Base-by-base conservation (phyloP, 2,888 invertebrate genomes). In the Agrotis puta region DNA sequence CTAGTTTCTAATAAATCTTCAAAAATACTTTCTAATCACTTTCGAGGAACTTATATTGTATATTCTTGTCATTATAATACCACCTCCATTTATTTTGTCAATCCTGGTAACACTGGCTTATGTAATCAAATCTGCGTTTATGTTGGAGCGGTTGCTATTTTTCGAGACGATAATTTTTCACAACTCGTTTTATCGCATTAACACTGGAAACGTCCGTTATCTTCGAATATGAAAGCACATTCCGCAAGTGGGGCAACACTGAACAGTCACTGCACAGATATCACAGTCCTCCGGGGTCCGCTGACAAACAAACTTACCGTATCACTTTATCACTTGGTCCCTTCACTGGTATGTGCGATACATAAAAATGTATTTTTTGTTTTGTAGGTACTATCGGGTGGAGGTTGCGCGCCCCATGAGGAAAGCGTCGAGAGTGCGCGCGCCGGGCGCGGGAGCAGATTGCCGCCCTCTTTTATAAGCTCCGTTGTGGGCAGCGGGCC, bases 291-390 rank as follows among this genome's bases (percentile, higher is more conserved):
- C 83, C 87, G 85, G 86, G 87, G 94, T 94, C 94, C 87, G 84
- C 87, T 70, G 76, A 63, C 79, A 89, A 89, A 92, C 88, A 76
- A 91, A 94, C 95, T 96, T 96, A 96, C 95, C 95, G 95, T 95
- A 91, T 94, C 95, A 96, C 95, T 95, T 90, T 90, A 92, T 93
- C 94, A 95, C 95, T 96, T 95, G 95, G 95, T 95, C 95, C 95
- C 94, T 90, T 92, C 88, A 92, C 92, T 91, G 89, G 90, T 92
- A 88, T 88, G 82, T 88, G 79, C 79, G 85, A 91, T 91, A 91
- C 91, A 92, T 92, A 89, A 85, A 89, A 90, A 90, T 90, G 88
- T 90, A 91, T 92, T 90, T 89, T 91, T 91, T 87, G 85, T 89
- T 88, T 88, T 88, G 87, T 92, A 88, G 89, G 90, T 91, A 92